Percentiles rank a stretch among this genome's conserved stretches.
These are phyloP conservation scores for Gallinago media DNA, from an alignment of 2,113 vertebrate species.

Conservation along the genomic window DNA sequence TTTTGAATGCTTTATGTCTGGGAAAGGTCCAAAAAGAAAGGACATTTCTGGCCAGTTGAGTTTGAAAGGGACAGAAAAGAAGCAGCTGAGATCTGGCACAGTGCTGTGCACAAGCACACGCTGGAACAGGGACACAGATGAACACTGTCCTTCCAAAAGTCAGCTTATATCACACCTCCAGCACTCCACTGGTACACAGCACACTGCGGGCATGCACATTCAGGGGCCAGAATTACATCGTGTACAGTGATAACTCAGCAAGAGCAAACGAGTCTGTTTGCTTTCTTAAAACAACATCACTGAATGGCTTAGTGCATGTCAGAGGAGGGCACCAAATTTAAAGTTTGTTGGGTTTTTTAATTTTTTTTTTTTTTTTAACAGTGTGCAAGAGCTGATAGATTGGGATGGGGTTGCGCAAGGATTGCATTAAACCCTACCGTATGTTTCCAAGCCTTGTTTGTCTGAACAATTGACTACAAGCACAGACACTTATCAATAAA, in stretches of 20 bases:
- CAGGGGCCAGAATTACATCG: neutral
- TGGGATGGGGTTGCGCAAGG: conserved; percentile 12
- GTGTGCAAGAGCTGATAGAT: neutral
- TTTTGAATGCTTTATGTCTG: neutral
- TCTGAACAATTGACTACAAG: conserved; percentile 62
- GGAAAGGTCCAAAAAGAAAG: neutral
- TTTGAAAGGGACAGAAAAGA: neutral
- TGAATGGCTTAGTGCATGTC: neutral
- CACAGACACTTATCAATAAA: conserved; percentile 61
- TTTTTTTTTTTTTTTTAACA: neutral
- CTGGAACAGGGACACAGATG: neutral
- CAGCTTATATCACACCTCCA: neutral
- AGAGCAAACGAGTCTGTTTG: neutral
- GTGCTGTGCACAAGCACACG: neutral
- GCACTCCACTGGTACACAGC: neutral
- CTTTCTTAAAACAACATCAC: neutral
- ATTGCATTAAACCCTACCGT: conserved; percentile 35
- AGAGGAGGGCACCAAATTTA: neutral
- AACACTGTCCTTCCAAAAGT: neutral
- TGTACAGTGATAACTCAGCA: neutral
- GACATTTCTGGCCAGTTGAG: neutral
- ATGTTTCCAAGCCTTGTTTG: conserved; percentile 67
- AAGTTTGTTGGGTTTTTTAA: neutral
- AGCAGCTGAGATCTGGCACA: neutral
- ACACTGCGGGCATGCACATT: neutral